Evolutionary conservation across 1,140 invertebrate species (phyloP).

Genomic region (Drosophila watanabei): DNA sequence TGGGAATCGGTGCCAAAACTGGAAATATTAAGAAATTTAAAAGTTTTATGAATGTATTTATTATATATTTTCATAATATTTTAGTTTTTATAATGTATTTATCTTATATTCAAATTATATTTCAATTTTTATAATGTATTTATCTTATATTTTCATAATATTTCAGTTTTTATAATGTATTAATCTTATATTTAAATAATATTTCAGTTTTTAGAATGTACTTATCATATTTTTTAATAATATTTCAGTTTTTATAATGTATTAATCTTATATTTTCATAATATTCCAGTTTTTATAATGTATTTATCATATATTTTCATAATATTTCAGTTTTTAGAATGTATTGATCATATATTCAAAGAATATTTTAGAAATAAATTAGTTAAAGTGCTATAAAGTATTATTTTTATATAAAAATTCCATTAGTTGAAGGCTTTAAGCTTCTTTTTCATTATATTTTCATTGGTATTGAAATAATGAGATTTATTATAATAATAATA

Average conservation of each 20-base stretch:
- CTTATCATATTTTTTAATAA: neutral
- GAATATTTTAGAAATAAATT: neutral
- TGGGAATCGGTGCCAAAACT: conserved; percentile 89
- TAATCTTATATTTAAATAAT: neutral
- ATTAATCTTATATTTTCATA: neutral
- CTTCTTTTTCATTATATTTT: too few species aligned
- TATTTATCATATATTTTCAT: neutral
- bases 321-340: neutral
- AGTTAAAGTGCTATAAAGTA: too few species aligned
- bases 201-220: neutral
- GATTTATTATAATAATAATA: too few species aligned
- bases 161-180: neutral
- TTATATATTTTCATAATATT: neutral
- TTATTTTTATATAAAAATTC: too few species aligned
- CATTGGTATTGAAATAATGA: too few species aligned
- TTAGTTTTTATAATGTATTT: neutral
- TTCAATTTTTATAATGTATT: neutral
- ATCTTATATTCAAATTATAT: neutral
- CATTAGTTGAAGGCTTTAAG: too few species aligned
- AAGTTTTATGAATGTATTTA: neutral
- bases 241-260: neutral
- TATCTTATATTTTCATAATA: neutral
- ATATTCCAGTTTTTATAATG: neutral
- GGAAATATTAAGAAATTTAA: conserved; percentile 4
- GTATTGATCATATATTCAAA: neutral